Percentiles rank a stretch among this genome's conserved stretches.
Evolutionary conservation across 2,888 invertebrate genomes (phyloP).

Genomic region (Hermaeophaga mercurialis): DNA sequence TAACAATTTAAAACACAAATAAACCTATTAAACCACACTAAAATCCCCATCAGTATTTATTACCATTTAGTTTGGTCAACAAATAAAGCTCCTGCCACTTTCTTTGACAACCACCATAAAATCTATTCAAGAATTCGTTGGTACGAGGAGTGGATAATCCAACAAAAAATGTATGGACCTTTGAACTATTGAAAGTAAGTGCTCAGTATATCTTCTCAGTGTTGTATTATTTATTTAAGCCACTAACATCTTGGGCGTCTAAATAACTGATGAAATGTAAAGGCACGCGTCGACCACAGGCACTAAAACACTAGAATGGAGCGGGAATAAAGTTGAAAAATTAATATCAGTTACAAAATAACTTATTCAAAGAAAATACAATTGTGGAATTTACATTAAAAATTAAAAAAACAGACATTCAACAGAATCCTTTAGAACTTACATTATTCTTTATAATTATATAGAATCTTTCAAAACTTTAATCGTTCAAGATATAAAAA

Average conservation of each 20-base stretch:
- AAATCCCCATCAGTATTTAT: too few species aligned
- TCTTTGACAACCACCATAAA: background rate
- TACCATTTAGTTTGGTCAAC: background rate
- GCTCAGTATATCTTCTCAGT: slow-evolving; percentile 11
- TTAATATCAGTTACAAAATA: background rate
- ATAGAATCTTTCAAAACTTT: too few species aligned
- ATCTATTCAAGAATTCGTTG: slow-evolving; percentile 1
- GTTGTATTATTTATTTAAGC: slow-evolving; percentile 30
- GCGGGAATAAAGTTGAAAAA: slow-evolving; percentile 6
- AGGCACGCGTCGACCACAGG: slow-evolving; percentile 27
- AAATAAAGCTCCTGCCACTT: background rate
- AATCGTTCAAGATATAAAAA: too few species aligned
- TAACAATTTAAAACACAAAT: too few species aligned
- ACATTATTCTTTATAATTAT: too few species aligned
- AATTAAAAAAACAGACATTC: too few species aligned
- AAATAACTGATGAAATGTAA: slow-evolving; percentile 33
- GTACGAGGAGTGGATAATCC: background rate
- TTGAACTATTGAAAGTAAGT: slow-evolving; percentile 8
- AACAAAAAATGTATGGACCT: slow-evolving; percentile 10
- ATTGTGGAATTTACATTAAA: too few species aligned
- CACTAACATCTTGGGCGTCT: slow-evolving; percentile 28
- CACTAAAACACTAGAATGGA: slow-evolving; percentile 17
- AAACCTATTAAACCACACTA: too few species aligned
- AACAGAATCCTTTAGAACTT: too few species aligned
- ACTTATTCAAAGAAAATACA: too few species aligned